Percentiles rank a stretch among this genome's conserved stretches.
phyloP scores from a whole-genome alignment of 2,113 vertebrate species.

The Rhabdornis inornatus region DNA sequence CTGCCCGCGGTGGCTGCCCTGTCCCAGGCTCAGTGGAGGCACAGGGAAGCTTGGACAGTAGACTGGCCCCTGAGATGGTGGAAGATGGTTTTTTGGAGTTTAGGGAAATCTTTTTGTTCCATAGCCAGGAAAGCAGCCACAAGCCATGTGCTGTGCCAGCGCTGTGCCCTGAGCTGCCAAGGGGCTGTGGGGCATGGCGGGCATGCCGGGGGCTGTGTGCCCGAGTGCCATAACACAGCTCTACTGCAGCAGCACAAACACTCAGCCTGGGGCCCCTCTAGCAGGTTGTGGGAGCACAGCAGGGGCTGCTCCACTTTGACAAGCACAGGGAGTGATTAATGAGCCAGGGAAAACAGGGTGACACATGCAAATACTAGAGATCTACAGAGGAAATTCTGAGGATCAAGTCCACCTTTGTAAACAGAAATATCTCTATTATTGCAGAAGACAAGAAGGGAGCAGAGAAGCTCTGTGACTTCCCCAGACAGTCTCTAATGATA shows the following conservation, averaged over 20 bases:
- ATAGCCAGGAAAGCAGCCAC: background rate
- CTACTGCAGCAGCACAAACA: background rate
- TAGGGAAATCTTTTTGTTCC: background rate
- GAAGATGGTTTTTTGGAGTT: background rate
- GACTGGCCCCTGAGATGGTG: too few species aligned
- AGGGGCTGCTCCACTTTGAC: constrained; percentile 46
- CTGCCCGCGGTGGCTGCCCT: background rate
- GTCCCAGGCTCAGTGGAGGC: background rate
- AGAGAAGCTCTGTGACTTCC: constrained; percentile 40
- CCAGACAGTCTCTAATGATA: constrained; percentile 61
- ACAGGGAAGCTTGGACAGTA: background rate
- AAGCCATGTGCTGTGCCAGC: background rate
- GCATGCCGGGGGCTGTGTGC: background rate
- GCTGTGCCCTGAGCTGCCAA: background rate
- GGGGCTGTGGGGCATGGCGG: fast-evolving
- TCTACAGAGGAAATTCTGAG: constrained; percentile 57
- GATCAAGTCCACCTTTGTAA: constrained; percentile 62
- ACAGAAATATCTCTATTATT: constrained; percentile 65
- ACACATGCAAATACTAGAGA: constrained; percentile 62
- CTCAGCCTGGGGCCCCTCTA: background rate
- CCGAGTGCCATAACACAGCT: background rate
- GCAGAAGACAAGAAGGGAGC: constrained; percentile 46
- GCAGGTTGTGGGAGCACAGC: constrained; percentile 43
- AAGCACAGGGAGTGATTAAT: constrained; percentile 63
- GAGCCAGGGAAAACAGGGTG: constrained; percentile 59